Evolutionary conservation across 35 echinoderm and acorn worm species (phyloP), one percentile per base, ranked within the genome.

Genomic region (Diadema setosum): DNA sequence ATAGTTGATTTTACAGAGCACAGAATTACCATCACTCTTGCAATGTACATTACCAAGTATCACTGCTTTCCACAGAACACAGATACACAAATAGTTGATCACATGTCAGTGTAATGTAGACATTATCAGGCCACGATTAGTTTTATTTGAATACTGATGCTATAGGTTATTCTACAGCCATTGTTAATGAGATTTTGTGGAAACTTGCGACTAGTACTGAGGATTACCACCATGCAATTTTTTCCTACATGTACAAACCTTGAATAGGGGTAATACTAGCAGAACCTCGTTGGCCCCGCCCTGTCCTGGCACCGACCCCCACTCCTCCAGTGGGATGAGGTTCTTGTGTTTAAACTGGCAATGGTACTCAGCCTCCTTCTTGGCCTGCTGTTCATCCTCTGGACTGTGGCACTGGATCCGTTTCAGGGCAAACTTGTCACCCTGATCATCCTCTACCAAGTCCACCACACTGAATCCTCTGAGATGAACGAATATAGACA

Each of bases 401-500:
- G 43, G 37, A 5, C 87, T 82, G 46, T 97, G 95, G 46, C 95
- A 97, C 63, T 91, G 91, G 50, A 97, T 91, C 70, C 95, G 74
- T 50, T 97, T 97, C 60, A 93, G 64, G n/a, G 95, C 91, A 88
- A 87, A 97, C 39, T 84, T 91, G 49, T 93, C 93, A 1, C 95
- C 87, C 20, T 83, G 83, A 31, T 89, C 91, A 39, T 97, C 95
- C 58, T 97, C 95, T 2, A 93, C 91, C 16, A 87, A 78, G 60
- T 97, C 95, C 9, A 97, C 95, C 23, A 87, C 92, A 58, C 95
- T 97, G 55, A 97, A 97, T 15, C 95, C 95, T 15, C 95, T 97
- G 83, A 20, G 80, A 65, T 27, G 33, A 81, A 87, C 67, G 29
- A 67, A 30, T 2, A 23, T 67, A 30, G 3, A 1, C 61, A 1